These are phyloP conservation scores for Hoplostethus mediterraneus DNA, from an alignment of 2,797 vertebrate species.

Conservation along the genomic window DNA sequence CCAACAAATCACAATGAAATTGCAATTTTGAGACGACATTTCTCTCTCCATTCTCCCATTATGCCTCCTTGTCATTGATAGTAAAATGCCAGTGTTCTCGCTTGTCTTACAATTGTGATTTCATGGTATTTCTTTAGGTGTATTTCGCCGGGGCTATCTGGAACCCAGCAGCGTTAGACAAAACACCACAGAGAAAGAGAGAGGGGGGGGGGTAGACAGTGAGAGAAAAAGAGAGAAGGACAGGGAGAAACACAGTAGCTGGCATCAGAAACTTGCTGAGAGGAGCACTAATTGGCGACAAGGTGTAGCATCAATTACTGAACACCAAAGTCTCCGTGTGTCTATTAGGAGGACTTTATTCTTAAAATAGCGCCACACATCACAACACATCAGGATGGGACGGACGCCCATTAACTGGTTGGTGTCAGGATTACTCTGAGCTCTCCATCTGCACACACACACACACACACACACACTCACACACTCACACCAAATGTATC, in stretches of 20 bases:
- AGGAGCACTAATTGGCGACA: conserved; percentile 55
- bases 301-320: conserved; percentile 47
- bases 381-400: conserved; percentile 40
- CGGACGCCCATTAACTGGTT: conserved; percentile 65
- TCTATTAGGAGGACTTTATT: conserved; percentile 42
- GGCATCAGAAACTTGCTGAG: conserved; percentile 21
- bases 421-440: conserved; percentile 58
- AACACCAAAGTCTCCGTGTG: conserved; percentile 23
- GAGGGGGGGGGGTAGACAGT: not conserved
- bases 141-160: not conserved
- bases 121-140: no score
- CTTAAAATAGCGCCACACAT: conserved; percentile 48
- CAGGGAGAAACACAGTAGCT: conserved; percentile 3
- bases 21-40: no score
- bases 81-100: no score
- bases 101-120: no score
- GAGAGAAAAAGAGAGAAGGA: conserved; percentile 8
- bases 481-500: conserved; percentile 1
- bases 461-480: not conserved
- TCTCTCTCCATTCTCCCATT: no score
- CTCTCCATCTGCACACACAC: conserved; percentile 12
- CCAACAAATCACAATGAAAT: no score
- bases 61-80: no score
- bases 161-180: conserved; percentile 47
- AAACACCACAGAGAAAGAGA: conserved; percentile 57